A percentile compares a stretch with the other conserved stretches of the same genome.
These are phyloP conservation scores for Tetragonula carbonaria DNA, from an alignment of 2,888 invertebrate species.

Conservation along the genomic window DNA sequence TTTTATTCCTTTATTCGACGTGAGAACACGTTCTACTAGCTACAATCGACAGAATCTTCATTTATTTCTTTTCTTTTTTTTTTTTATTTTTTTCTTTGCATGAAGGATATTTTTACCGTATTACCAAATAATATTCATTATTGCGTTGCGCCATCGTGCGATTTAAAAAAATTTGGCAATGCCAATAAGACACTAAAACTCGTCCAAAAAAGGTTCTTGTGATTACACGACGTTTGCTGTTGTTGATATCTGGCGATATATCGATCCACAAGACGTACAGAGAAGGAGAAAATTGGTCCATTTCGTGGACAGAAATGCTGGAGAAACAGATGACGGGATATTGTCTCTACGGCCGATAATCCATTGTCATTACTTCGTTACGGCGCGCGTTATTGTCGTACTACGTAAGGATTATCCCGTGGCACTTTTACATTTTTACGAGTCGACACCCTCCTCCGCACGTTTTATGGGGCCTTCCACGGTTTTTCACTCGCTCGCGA, in stretches of 20 bases:
- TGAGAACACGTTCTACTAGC: not conserved
- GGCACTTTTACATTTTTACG: slow-evolving; percentile 46
- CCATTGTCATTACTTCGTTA: slow-evolving; percentile 50
- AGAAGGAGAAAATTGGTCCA: slow-evolving; percentile 30
- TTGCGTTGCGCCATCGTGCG: too few species aligned
- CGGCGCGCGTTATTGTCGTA: slow-evolving; percentile 46
- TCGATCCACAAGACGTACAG: slow-evolving; percentile 15
- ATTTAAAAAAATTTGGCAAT: too few species aligned
- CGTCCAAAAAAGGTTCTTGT: slow-evolving; percentile 29
- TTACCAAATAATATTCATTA: too few species aligned
- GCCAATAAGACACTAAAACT: too few species aligned
- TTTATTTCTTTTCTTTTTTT: not conserved
- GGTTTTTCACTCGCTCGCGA: slow-evolving; percentile 47
- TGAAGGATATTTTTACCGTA: too few species aligned
- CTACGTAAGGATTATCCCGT: slow-evolving; percentile 40
- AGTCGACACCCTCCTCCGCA: not conserved
- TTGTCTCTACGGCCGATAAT: slow-evolving; percentile 55
- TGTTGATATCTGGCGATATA: slow-evolving; percentile 50
- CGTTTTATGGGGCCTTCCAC: not conserved
- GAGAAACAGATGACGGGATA: slow-evolving; percentile 53
- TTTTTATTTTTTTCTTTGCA: too few species aligned
- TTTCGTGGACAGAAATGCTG: slow-evolving; percentile 5
- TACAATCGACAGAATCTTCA: not conserved
- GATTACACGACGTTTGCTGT: slow-evolving; percentile 33
- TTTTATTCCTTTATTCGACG: not conserved